Conservation (phyloP, 2,888 invertebrate species). For the Drosophila hamatofila region DNA sequence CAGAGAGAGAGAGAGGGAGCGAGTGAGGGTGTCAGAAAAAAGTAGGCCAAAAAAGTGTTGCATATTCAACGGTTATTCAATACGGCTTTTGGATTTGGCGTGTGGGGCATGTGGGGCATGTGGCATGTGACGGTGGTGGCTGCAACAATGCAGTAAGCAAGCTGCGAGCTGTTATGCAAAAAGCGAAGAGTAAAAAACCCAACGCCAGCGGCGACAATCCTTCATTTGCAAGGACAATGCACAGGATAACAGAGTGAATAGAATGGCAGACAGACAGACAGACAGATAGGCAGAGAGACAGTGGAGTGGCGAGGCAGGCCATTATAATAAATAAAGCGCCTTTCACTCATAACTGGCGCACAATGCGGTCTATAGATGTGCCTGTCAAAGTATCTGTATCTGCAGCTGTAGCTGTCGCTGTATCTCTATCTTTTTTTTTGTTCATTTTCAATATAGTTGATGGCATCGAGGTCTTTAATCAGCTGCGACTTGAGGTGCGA, state of each 20-base stretch:
- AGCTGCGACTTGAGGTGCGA: slow-evolving; percentile 33
- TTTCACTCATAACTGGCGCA: slow-evolving; percentile 76
- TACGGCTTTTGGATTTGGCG: slow-evolving; percentile 51
- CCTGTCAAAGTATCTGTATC: slow-evolving; percentile 8
- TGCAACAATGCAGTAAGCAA: slow-evolving; percentile 64
- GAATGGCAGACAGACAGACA: slow-evolving; percentile 41
- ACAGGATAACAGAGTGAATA: slow-evolving; percentile 44
- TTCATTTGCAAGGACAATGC: slow-evolving; percentile 82
- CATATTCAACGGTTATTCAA: slow-evolving; percentile 75
- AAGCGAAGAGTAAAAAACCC: slow-evolving; percentile 9
- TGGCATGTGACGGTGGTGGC: slow-evolving; percentile 10
- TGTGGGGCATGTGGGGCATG: slow-evolving; percentile 14
- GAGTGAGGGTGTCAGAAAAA: slow-evolving; percentile 26
- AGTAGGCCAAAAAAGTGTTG: slow-evolving; percentile 77
- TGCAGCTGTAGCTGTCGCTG: background rate
- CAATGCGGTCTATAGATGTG: slow-evolving; percentile 62
- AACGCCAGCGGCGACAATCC: slow-evolving; percentile 65
- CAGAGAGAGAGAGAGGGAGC: background rate
- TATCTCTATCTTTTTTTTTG: slow-evolving; percentile 8
- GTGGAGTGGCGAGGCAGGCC: slow-evolving; percentile 61
- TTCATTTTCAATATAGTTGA: slow-evolving; percentile 62
- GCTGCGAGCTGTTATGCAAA: slow-evolving; percentile 65
- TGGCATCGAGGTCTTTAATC: slow-evolving; percentile 60
- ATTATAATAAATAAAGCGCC: slow-evolving; percentile 80
- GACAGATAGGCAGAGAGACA: slow-evolving; percentile 30